Evolutionary conservation across 2,888 invertebrate species (phyloP), one percentile per base, ranked within the genome.

Genomic region (Philaethria dido): DNA sequence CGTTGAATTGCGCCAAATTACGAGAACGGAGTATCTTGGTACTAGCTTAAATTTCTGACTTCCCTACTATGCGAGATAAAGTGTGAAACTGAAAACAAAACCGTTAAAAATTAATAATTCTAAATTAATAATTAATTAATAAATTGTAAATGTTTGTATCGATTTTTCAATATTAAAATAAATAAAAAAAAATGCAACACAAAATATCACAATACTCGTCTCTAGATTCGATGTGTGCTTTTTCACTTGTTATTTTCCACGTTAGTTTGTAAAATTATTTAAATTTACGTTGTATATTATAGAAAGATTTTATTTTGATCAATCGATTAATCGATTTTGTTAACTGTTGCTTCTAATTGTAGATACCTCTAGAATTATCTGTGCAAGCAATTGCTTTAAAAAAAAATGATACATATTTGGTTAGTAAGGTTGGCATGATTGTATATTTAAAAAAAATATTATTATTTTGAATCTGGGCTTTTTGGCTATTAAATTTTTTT

Each of bases 221-320:
- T 57, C 25, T 42, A 42, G n/a, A 25, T 57, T 57, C 57, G n/a
- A 54, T 25, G 33, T 54, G 54, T 69, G 66, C 62, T 66, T 60
- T 39, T 88, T 86, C 87, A 88, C 88, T 79, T 79, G 74, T 71
- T 72, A 70, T 66, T 66, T 66, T 69, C 66, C 66, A 64, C 70
- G 42, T 62, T 60, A 39, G 18, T 59, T 52, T 64, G 11, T 60
- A 54, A 54, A 48, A 54, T 47, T 68, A 36, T 61, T 62, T 60
- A 16, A 60, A 45, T 25, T 29, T 60, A 45, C n/a, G 62, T 68
- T 68, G 68, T 64, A 59, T 47, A 52, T 64, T 39, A 44, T 63
- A 52, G 18, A 66, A 33, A 36, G 13, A 14, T 48, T 29, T 25
- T 62, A 39, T 61, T 66, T 39, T 54, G 44, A 63, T 25, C n/a